Evolutionary conservation across 1,140 invertebrate genomes (phyloP).

Genomic region (Sitodiplosis mosellana): DNA sequence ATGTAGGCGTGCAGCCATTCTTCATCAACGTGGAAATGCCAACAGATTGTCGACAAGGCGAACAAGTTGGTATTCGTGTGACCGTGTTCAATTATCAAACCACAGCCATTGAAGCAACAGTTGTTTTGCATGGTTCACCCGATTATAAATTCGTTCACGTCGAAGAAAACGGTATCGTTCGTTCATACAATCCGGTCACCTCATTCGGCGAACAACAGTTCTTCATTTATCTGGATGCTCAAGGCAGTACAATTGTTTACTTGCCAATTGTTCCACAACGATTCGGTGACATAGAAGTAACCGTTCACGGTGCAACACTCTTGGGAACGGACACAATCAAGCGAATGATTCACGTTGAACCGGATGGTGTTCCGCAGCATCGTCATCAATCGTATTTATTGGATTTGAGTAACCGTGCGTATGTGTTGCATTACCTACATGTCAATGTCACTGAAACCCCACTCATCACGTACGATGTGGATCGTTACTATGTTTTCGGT

Average conservation of each 20-base stretch:
- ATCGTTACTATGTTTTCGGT: constrained; percentile 85
- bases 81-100: constrained; percentile 88
- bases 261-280: constrained; percentile 74
- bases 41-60: constrained; percentile 59
- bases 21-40: constrained; percentile 94
- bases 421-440: constrained; percentile 86
- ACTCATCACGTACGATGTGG: constrained; percentile 70
- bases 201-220: constrained; percentile 86
- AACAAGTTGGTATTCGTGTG: constrained; percentile 82
- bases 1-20: constrained; percentile 73
- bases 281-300: constrained; percentile 62
- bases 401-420: constrained; percentile 80
- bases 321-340: constrained; percentile 62
- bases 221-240: constrained; percentile 68
- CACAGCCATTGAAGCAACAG: constrained; percentile 62
- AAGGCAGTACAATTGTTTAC: constrained; percentile 65
- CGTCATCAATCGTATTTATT: constrained; percentile 80
- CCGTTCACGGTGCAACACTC: constrained; percentile 65
- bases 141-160: constrained; percentile 92
- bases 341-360: constrained; percentile 56
- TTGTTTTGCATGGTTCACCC: constrained; percentile 65
- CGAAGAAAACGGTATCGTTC: constrained; percentile 70
- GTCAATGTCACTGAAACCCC: constrained; percentile 84
- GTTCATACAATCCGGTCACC: constrained; percentile 69
- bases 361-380: constrained; percentile 84